These are phyloP conservation scores for Hirudo medicinalis DNA, from an alignment of 1,140 invertebrate genomes.

Conservation along the genomic window DNA sequence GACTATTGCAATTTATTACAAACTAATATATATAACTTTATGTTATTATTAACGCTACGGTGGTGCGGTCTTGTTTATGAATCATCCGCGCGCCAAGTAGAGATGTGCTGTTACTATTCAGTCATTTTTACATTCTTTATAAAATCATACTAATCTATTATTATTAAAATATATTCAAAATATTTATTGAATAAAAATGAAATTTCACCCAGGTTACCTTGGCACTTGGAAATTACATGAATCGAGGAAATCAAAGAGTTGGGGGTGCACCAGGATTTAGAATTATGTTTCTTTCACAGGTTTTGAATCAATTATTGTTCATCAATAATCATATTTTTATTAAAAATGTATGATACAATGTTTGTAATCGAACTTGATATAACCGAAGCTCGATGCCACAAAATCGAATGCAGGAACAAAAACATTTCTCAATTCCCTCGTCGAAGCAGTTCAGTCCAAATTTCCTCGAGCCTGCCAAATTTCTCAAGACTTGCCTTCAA, in stretches of 20 bases:
- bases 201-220: conserved; percentile 32
- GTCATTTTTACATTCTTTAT: neutral
- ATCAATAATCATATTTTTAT: neutral
- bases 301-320: neutral
- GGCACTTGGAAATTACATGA: conserved; percentile 41
- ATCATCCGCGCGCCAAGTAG: neutral
- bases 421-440: conserved; percentile 37
- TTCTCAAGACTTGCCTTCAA: conserved; percentile 31
- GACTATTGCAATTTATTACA: no score
- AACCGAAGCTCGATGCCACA: conserved; percentile 34
- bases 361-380: neutral
- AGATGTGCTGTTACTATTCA: no score
- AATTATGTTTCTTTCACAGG: conserved; percentile 37
- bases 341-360: neutral
- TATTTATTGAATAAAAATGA: neutral
- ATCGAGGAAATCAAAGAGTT: conserved; percentile 35
- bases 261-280: conserved; percentile 37
- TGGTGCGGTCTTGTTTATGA: neutral
- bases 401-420: conserved; percentile 37
- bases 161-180: neutral
- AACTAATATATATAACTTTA: no score
- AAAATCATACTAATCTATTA: neutral
- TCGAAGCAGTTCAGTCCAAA: conserved; percentile 32
- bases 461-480: conserved; percentile 33
- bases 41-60: no score